phyloP scores from a whole-genome alignment of 1,140 invertebrate species.

The Ectropis grisescens region DNA sequence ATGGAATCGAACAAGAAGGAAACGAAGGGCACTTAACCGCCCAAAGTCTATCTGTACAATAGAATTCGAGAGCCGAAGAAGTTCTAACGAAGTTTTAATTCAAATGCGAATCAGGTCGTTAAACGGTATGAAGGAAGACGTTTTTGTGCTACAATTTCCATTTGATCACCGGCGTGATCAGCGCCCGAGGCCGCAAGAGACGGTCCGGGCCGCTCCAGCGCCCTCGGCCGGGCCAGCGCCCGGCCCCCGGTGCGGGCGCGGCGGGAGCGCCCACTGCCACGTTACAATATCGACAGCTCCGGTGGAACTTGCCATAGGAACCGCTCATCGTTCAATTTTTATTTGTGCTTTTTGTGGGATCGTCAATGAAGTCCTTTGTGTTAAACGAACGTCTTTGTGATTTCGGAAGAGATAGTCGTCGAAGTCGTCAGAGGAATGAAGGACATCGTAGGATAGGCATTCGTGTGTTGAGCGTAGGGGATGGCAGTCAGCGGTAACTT shows the following conservation, averaged over 20 bases:
- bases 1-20: constrained; percentile 65
- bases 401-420: constrained; percentile 25
- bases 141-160: constrained; percentile 63
- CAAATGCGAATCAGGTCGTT: constrained; percentile 59
- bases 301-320: constrained; percentile 4
- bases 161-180: constrained; percentile 30
- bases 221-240: constrained; percentile 6
- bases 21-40: constrained; percentile 53
- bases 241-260: too few relatives aligned
- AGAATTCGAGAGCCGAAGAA: constrained; percentile 58
- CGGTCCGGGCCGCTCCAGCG: constrained; percentile 7
- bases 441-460: constrained; percentile 35
- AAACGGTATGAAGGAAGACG: constrained; percentile 67
- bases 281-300: constrained; percentile 2
- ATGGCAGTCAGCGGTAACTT: constrained; percentile 56
- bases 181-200: constrained; percentile 26
- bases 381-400: constrained; percentile 12
- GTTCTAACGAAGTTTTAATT: constrained; percentile 60
- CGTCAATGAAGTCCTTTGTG: constrained; percentile 3
- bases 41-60: constrained; percentile 60
- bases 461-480: constrained; percentile 6
- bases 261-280: constrained; percentile 27
- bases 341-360: background rate
- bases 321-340: constrained; percentile 10
- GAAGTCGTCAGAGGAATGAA: constrained; percentile 31